Conservation (phyloP, 2,113 vertebrate genomes). For the Spilogale gracilis region DNA sequence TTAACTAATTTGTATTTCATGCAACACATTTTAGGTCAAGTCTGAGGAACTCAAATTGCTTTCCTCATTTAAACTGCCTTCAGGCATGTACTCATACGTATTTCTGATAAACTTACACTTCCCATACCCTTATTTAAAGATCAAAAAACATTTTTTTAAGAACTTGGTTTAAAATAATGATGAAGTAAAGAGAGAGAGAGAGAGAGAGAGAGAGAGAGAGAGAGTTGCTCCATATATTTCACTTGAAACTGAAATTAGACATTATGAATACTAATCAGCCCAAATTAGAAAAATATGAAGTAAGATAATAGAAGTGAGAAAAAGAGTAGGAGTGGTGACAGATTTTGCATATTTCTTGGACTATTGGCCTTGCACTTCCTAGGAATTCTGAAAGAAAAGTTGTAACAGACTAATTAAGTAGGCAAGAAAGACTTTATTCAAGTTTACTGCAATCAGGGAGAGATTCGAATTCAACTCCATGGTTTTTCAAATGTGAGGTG, state of each 20-base stretch:
- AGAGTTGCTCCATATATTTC: conserved; percentile 14
- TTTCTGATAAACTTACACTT: conserved; percentile 74
- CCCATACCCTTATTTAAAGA: conserved; percentile 66
- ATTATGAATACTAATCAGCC: conserved; percentile 29
- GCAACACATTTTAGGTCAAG: conserved; percentile 77
- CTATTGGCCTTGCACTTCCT: background rate
- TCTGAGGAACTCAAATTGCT: conserved; percentile 75
- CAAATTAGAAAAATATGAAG: conserved; percentile 38
- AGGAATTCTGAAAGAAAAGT: background rate
- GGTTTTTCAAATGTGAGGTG: background rate
- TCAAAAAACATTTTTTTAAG: background rate
- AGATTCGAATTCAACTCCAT: background rate
- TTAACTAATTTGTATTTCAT: conserved; percentile 78
- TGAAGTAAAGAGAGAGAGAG: background rate
- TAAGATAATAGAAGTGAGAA: conserved; percentile 1
- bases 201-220: background rate
- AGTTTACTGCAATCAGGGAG: background rate
- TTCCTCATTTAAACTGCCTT: conserved; percentile 83
- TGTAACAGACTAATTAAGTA: background rate
- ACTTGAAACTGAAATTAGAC: conserved; percentile 21
- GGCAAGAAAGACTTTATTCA: background rate
- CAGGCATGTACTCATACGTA: conserved; percentile 68
- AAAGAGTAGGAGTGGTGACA: background rate
- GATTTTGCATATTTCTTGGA: conserved; percentile 13
- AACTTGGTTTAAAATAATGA: conserved; percentile 70